Conservation (phyloP, 2,888 invertebrate species). For the Netelia virgata region DNA sequence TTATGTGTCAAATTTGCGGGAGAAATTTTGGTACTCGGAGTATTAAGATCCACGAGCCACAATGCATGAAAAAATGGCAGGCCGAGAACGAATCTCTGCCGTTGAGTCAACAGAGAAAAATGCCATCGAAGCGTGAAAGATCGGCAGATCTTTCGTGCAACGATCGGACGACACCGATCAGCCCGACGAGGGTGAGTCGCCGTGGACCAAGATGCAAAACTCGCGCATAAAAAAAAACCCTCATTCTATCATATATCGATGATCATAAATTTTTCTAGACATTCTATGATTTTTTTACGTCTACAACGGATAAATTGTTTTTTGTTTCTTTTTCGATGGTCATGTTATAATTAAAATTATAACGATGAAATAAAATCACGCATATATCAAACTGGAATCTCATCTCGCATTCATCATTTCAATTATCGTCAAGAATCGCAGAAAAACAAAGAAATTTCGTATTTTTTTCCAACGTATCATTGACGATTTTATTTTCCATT, state of each 20-base stretch:
- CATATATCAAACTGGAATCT: background rate
- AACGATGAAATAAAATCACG: constrained; percentile 22
- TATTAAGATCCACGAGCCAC: constrained; percentile 89
- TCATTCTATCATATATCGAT: background rate
- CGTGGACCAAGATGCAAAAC: constrained; percentile 59
- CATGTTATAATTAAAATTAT: background rate
- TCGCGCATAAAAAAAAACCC: constrained; percentile 51
- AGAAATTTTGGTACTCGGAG: constrained; percentile 88
- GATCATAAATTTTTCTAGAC: constrained; percentile 40
- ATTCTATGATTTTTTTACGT: background rate
- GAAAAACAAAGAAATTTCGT: background rate
- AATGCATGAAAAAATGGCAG: constrained; percentile 89
- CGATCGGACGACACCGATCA: constrained; percentile 33
- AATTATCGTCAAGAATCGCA: background rate
- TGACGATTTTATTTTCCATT: constrained; percentile 33
- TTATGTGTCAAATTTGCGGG: constrained; percentile 88
- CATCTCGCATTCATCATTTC: constrained; percentile 14
- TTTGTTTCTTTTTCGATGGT: background rate
- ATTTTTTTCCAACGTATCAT: constrained; percentile 6
- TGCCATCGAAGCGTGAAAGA: constrained; percentile 84
- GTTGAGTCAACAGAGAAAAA: constrained; percentile 83
- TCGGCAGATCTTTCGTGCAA: constrained; percentile 36
- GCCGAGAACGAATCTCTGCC: constrained; percentile 87
- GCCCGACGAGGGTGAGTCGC: constrained; percentile 74
- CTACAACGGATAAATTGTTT: background rate